Percentiles rank a stretch among this genome's conserved stretches.
Conservation (phyloP, 2,797 vertebrate species). For the Mormyrops boulengeri region DNA sequence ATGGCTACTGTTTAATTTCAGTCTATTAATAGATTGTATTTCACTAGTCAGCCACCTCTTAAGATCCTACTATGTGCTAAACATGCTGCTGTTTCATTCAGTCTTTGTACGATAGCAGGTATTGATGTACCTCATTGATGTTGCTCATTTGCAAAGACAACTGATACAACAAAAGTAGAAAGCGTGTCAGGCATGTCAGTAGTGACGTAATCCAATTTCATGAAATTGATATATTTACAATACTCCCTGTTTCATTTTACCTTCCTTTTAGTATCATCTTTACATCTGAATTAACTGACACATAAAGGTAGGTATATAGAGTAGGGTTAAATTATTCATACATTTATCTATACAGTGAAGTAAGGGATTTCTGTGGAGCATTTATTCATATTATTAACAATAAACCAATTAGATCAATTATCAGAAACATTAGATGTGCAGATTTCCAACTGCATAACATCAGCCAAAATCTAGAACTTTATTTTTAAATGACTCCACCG, state of each 20-base stretch:
- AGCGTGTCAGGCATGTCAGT: background rate
- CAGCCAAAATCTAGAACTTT: background rate
- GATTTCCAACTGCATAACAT: background rate
- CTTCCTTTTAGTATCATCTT: slow-evolving; percentile 9
- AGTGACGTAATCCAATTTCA: background rate
- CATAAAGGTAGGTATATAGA: background rate
- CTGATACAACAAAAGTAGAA: background rate
- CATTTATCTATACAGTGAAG: background rate
- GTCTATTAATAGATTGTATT: background rate
- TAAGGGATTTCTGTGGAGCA: background rate
- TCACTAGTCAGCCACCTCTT: background rate
- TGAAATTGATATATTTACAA: background rate
- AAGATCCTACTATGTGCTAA: background rate
- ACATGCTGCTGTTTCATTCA: background rate
- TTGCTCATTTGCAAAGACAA: background rate
- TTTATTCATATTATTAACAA: background rate
- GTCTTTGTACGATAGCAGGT: background rate
- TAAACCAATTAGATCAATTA: background rate
- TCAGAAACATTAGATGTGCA: background rate
- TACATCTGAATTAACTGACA: background rate
- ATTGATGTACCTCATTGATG: background rate
- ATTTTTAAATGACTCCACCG: background rate
- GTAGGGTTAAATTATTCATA: background rate
- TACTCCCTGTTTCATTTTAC: slow-evolving; percentile 17
- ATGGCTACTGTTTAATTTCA: background rate